Percentiles rank a stretch among this genome's conserved stretches.
Evolutionary conservation across 2,113 vertebrate species (phyloP).

Genomic region (Erythrolamprus reginae): DNA sequence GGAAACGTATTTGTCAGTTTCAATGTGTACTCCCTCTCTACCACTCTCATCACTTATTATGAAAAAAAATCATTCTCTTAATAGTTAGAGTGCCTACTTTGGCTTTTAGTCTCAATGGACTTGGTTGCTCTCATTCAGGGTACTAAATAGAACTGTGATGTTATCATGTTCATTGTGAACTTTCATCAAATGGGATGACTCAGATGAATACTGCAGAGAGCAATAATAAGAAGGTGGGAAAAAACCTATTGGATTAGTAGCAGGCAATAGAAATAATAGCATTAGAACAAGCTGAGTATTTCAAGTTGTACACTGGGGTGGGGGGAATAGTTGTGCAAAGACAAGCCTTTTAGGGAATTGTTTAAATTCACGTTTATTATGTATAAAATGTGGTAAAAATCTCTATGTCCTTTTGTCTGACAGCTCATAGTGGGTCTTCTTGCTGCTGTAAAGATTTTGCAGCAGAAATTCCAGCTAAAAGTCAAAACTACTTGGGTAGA

Average conservation of each 20-base stretch:
- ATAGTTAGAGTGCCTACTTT: background rate
- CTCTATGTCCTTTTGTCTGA: constrained; percentile 8
- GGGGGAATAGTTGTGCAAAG: background rate
- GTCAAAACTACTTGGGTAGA: constrained; percentile 42
- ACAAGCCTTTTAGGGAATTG: background rate
- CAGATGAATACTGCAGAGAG: background rate
- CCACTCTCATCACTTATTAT: background rate
- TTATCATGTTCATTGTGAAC: background rate
- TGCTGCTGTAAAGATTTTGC: constrained; percentile 33
- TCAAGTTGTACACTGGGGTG: background rate
- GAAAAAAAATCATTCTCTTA: background rate
- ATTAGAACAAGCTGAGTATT: background rate
- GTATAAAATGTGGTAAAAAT: background rate
- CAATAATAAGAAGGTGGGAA: background rate
- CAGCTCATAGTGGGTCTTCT: constrained; percentile 41
- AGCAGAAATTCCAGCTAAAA: constrained; percentile 45
- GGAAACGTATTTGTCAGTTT: background rate
- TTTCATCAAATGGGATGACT: background rate
- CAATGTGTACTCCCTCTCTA: background rate
- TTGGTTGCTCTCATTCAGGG: background rate
- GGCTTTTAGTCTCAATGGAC: background rate
- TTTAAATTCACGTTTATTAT: background rate
- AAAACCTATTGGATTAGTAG: background rate
- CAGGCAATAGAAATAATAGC: background rate
- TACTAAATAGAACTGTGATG: background rate